These are phyloP conservation scores for Pteropus rufus DNA, from an alignment of 2,797 vertebrate species.

Conservation along the genomic window DNA sequence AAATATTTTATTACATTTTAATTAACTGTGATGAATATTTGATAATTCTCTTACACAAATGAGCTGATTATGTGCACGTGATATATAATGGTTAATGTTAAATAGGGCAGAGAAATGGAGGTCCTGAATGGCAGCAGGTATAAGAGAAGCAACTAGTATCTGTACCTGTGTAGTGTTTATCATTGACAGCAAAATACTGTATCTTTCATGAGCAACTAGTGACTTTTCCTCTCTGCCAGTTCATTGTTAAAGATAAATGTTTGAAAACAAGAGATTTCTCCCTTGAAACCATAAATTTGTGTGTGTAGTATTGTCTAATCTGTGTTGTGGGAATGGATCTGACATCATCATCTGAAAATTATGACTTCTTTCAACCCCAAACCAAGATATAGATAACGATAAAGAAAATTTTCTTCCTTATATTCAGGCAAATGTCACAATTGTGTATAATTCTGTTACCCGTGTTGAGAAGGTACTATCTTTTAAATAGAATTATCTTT, in stretches of 20 bases:
- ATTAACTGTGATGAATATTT: not conserved
- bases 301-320: constrained; percentile 42
- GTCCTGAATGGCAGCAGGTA: not conserved
- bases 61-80: not conserved
- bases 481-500: constrained; percentile 53
- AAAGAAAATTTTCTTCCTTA: constrained; percentile 21
- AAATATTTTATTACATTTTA: not conserved
- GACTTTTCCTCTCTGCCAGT: not conserved
- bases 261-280: constrained; percentile 42
- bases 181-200: not conserved
- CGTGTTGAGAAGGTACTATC: not conserved
- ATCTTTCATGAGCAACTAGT: not conserved
- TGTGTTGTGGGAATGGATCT: constrained; percentile 2
- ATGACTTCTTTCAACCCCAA: constrained; percentile 36
- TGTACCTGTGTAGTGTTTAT: too few relatives aligned
- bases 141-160: not conserved
- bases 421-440: not conserved
- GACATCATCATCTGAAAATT: constrained; percentile 46
- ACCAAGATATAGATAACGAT: not conserved
- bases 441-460: not conserved
- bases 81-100: too few relatives aligned
- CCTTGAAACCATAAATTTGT: constrained; percentile 45
- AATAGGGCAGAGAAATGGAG: not conserved
- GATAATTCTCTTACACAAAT: not conserved
- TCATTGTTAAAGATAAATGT: constrained; percentile 44